Percentiles rank a stretch among this genome's conserved stretches.
Evolutionary conservation across 2,797 vertebrate genomes (phyloP).

Genomic region (Gobio occitaniae): DNA sequence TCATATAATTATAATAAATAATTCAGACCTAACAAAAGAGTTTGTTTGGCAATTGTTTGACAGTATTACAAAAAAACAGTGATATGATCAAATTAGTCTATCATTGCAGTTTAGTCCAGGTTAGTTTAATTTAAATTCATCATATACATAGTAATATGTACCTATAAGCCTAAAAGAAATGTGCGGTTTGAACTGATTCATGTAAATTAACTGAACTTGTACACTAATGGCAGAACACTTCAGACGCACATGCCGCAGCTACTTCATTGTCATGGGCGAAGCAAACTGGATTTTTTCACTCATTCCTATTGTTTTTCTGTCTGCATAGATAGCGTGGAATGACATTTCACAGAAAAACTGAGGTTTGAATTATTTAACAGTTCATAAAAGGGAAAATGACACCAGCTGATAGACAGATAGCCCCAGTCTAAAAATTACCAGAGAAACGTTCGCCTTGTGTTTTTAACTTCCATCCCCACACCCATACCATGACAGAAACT

Average conservation of each 20-base stretch:
- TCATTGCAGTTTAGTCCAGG: not conserved
- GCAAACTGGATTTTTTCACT: conserved; percentile 5
- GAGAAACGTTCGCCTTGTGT: not conserved
- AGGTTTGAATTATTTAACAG: conserved; percentile 6
- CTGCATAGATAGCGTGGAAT: not conserved
- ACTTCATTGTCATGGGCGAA: not conserved
- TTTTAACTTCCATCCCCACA: not conserved
- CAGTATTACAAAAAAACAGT: not conserved
- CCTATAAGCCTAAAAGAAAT: not conserved
- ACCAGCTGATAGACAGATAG: not conserved
- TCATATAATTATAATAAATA: too few relatives aligned
- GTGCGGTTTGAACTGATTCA: not conserved
- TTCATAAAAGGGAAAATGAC: conserved; percentile 23
- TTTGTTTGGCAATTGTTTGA: not conserved
- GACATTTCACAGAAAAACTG: conserved; percentile 32
- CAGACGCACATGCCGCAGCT: not conserved
- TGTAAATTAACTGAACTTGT: not conserved
- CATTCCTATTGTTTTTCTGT: not conserved
- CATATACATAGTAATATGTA: not conserved
- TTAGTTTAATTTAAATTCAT: not conserved
- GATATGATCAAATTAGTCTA: not conserved
- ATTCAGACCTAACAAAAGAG: not conserved
- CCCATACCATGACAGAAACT: not conserved
- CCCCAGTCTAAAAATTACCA: not conserved
- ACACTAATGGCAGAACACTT: not conserved